A percentile compares a stretch with the other conserved stretches of the same genome.
Conservation (phyloP, 2,113 vertebrate genomes). For the Psilopogon haemacephalus region DNA sequence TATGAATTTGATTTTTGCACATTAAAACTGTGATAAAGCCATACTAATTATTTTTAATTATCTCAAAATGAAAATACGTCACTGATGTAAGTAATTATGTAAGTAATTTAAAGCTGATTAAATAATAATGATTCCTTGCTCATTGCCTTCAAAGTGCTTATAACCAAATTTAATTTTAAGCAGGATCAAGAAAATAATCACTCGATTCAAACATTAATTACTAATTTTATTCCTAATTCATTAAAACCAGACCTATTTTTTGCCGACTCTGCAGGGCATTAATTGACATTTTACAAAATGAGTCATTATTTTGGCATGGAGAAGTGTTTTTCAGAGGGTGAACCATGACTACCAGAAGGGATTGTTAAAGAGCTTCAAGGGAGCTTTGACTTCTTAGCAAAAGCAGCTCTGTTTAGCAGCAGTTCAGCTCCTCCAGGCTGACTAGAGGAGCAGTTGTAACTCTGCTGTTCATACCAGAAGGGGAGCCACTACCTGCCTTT, state of each 20-base stretch:
- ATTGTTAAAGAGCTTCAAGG: not conserved
- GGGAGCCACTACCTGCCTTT: not conserved
- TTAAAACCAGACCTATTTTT: constrained; percentile 8
- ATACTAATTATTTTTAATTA: constrained; percentile 59
- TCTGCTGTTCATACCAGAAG: not conserved
- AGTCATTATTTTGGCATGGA: constrained; percentile 7
- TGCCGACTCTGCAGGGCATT: constrained; percentile 16
- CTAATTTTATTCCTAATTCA: constrained; percentile 37
- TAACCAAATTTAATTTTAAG: constrained; percentile 57
- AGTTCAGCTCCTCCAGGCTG: not conserved
- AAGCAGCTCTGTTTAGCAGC: not conserved
- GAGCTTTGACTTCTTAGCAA: not conserved
- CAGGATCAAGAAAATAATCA: constrained; percentile 56
- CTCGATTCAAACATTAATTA: constrained; percentile 50
- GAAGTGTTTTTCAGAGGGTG: not conserved
- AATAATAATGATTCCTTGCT: constrained; percentile 49
- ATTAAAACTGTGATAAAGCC: constrained; percentile 35
- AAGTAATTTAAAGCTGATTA: constrained; percentile 64
- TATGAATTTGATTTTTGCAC: constrained; percentile 32
- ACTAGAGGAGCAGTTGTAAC: not conserved
- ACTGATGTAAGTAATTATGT: constrained; percentile 21
- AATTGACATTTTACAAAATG: constrained; percentile 26
- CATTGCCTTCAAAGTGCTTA: constrained; percentile 32
- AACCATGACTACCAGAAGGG: not conserved
- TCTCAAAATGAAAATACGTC: constrained; percentile 32